A percentile compares a stretch with the other conserved stretches of the same genome.
phyloP scores from a whole-genome alignment of 2,888 invertebrate species.

The Cerastis rubricosa region DNA sequence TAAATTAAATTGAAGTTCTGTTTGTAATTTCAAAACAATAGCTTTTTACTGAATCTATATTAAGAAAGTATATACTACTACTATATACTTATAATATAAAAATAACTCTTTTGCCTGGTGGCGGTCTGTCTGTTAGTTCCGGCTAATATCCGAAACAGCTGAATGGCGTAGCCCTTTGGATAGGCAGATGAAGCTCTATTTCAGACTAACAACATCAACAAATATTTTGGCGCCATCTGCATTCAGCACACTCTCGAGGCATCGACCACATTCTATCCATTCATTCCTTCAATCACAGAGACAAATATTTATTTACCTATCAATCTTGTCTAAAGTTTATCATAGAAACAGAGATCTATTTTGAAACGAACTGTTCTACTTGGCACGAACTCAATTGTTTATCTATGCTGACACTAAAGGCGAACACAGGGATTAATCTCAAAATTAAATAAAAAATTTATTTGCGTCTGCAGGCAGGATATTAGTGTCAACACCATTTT shows the following conservation, averaged over 20 bases:
- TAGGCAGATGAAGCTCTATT: too few relatives aligned
- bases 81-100: too few relatives aligned
- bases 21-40: too few relatives aligned
- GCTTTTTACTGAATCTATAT: too few relatives aligned
- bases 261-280: background rate
- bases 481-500: conserved; percentile 16
- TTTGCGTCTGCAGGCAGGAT: conserved; percentile 22
- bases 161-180: too few relatives aligned
- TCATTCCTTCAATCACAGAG: background rate
- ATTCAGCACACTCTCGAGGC: too few relatives aligned
- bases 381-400: conserved; percentile 65
- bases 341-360: conserved; percentile 46
- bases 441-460: conserved; percentile 34
- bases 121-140: too few relatives aligned
- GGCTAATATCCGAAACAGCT: too few relatives aligned
- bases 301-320: background rate
- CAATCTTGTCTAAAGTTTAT: conserved; percentile 7
- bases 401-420: conserved; percentile 58
- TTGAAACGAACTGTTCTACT: conserved; percentile 53
- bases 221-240: too few relatives aligned
- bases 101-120: too few relatives aligned
- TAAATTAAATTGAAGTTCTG: background rate
- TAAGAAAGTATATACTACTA: too few relatives aligned
- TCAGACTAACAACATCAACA: too few relatives aligned
- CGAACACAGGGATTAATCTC: conserved; percentile 50